Evolutionary conservation across 2,113 vertebrate genomes (phyloP).

Genomic region (Petaurus breviceps): DNA sequence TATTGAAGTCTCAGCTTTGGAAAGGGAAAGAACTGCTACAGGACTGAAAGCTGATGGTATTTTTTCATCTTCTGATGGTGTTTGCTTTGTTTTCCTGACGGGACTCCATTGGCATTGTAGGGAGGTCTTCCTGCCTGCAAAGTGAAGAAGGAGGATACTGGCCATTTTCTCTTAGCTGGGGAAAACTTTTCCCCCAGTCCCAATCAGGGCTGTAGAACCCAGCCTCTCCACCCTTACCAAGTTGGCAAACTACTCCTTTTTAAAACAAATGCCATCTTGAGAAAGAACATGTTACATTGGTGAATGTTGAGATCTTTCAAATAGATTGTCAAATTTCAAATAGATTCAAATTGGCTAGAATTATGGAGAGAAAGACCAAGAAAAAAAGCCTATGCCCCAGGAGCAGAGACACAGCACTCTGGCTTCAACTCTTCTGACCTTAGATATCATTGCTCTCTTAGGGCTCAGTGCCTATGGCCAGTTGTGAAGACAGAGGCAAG

Average conservation of each 20-base stretch:
- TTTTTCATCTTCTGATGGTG: neutral
- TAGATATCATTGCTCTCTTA: neutral
- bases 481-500: neutral
- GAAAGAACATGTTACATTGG: neutral
- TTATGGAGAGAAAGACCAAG: neutral
- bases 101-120: neutral
- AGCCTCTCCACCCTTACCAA: neutral
- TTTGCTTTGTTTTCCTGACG: neutral
- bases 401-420: neutral
- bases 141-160: too few species aligned
- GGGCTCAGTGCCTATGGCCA: neutral
- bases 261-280: neutral
- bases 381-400: neutral
- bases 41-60: neutral
- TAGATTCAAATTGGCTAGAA: too few species aligned
- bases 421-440: neutral
- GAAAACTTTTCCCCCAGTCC: neutral
- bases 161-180: neutral
- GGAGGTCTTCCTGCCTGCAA: too few species aligned
- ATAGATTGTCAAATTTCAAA: too few species aligned
- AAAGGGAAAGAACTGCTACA: neutral
- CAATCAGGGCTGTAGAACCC: neutral
- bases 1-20: neutral
- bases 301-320: neutral
- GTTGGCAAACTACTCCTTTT: neutral